Conservation (phyloP, 2,797 vertebrate species). For the Denticeps clupeoides region DNA sequence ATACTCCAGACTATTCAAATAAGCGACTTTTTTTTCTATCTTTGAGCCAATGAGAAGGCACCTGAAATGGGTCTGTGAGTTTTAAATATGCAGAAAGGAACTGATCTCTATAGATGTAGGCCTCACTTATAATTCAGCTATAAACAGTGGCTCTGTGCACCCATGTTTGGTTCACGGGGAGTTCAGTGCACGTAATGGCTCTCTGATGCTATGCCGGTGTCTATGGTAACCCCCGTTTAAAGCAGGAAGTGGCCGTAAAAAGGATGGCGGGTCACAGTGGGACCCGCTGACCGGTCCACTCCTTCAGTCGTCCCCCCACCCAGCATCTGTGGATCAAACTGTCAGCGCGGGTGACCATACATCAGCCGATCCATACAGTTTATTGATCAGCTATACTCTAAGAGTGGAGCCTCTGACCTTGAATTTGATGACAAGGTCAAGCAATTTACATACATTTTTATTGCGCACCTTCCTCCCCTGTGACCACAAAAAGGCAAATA, state of each 20-base stretch:
- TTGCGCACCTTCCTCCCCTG: no score
- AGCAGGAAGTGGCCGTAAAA: neutral
- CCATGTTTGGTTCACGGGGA: neutral
- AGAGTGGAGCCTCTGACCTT: conserved; percentile 39
- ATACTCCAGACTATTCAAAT: no score
- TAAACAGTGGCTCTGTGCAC: no score
- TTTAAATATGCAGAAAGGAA: no score
- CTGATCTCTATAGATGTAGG: no score
- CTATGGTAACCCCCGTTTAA: no score
- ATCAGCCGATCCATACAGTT: conserved; percentile 36
- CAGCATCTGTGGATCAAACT: conserved; percentile 13
- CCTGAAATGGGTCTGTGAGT: no score
- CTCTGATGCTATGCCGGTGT: neutral
- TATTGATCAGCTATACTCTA: conserved; percentile 44
- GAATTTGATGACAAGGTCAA: conserved; percentile 25
- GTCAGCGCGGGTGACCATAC: conserved; percentile 28
- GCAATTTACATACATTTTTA: no score
- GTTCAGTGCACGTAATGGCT: neutral
- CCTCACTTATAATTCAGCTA: no score
- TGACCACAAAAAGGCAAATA: no score
- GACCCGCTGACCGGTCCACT: conserved; percentile 15
- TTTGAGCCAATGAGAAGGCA: no score
- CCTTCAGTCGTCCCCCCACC: conserved; percentile 26
- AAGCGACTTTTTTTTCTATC: no score
- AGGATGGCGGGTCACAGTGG: neutral